Base-by-base conservation (phyloP, 1,140 invertebrate genomes). In the Cyrtorhinus lividipennis region DNA sequence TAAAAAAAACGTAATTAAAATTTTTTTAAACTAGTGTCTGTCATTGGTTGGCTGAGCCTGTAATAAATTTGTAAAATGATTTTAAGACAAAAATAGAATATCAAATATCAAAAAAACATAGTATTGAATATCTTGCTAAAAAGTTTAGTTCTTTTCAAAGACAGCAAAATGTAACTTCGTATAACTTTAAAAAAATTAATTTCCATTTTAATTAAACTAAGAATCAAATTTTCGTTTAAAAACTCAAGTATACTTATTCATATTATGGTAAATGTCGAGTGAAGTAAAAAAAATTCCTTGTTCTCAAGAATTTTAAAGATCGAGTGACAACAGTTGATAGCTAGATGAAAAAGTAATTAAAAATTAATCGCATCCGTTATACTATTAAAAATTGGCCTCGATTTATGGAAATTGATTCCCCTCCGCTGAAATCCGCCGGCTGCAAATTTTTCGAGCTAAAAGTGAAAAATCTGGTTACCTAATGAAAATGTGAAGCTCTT, bases 51-150 rank as follows among this genome's bases (percentile, higher is more conserved):
- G 48, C 48, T 13, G 48, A 53, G 48, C 48, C 48, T 53, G 48
- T 53, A 53, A 53, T 53, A 53, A 53, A 53, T 53, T 53, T 53
- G 48, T 53, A 53, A 53, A 53, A 53, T 53, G 48, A 22, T 53
- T 53, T 53, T 53, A 53, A 53, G 20, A 22, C 8, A 53, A 53
- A 53, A 22, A 53, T 53, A 53, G 48, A 53, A 20, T 53, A 53
- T 53, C 48, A 53, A 53, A 53, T 53, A 53, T 53, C 48, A 53
- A 53, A 53, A 53, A 53, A 53, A 53, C 18, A 53, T 53, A 53
- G 48, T 53, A 53, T 53, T 53, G 48, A 53, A 53, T 53, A 53
- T 53, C 48, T 20, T 15, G 48, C 48, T 53, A 53, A 53, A 53
- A 22, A 20, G 8, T 53, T 53, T 53, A 15, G 20, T 12, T 53